Conservation (phyloP, 1,140 invertebrate species). For the Drosophila equinoxialis region DNA sequence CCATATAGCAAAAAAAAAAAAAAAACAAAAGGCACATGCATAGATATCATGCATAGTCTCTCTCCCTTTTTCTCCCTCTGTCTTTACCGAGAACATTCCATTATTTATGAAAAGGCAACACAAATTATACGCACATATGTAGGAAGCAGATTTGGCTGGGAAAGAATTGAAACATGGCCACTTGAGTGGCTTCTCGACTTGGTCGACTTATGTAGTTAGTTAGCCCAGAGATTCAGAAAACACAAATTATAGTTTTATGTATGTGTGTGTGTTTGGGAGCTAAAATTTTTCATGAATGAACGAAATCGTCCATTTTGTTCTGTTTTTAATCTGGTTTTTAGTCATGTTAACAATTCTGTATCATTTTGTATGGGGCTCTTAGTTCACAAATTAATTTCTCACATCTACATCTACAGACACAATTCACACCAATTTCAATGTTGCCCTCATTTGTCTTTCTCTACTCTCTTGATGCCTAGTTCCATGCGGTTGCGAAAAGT, state of each 20-base stretch:
- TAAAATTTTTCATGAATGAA: conserved; percentile 75
- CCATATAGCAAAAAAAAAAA: conserved; percentile 33
- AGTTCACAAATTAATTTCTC: conserved; percentile 54
- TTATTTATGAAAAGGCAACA: conserved; percentile 76
- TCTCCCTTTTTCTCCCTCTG: no score
- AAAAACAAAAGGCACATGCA: conserved; percentile 49
- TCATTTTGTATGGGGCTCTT: conserved; percentile 40
- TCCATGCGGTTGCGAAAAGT: conserved; percentile 50
- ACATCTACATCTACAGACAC: conserved; percentile 58
- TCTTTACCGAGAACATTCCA: conserved; percentile 43
- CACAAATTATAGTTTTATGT: conserved; percentile 66
- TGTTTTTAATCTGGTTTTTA: conserved; percentile 33
- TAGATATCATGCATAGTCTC: conserved; percentile 41
- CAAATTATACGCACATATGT: conserved; percentile 68
- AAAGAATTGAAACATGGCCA: conserved; percentile 51
- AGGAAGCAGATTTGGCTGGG: not conserved
- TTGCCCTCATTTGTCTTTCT: conserved; percentile 54
- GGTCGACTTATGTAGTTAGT: conserved; percentile 26
- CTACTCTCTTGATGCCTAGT: conserved; percentile 38
- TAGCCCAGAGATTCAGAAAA: conserved; percentile 30
- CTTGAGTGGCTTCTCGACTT: conserved; percentile 44
- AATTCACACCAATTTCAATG: conserved; percentile 30
- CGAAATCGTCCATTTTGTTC: conserved; percentile 51
- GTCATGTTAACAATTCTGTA: conserved; percentile 59
- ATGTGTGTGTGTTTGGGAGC: not conserved